These are phyloP conservation scores for Thyatira batis DNA, from an alignment of 2,888 invertebrate genomes.

Conservation along the genomic window DNA sequence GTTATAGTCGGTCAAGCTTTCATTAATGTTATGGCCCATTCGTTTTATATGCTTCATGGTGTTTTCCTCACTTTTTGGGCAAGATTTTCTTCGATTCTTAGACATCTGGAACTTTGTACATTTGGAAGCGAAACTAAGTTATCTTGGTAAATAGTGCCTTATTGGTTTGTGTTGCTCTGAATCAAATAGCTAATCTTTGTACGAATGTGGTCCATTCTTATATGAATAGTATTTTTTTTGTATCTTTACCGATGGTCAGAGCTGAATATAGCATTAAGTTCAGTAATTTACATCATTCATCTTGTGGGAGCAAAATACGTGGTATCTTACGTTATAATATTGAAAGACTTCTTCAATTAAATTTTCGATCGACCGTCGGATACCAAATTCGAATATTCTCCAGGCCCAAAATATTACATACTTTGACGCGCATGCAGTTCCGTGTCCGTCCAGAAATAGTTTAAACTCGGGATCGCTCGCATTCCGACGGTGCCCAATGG, in stretches of 20 bases:
- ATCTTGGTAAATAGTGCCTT: too few species aligned
- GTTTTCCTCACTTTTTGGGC: slow-evolving; percentile 15
- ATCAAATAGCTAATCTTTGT: too few species aligned
- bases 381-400: background rate
- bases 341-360: too few species aligned
- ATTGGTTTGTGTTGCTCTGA: too few species aligned
- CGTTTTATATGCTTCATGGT: slow-evolving; percentile 24
- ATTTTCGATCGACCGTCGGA: background rate
- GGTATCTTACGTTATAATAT: too few species aligned
- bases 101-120: background rate
- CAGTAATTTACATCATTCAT: too few species aligned
- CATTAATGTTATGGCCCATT: slow-evolving; percentile 23
- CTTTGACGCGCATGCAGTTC: slow-evolving; percentile 46
- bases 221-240: too few species aligned
- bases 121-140: too few species aligned
- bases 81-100: background rate
- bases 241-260: too few species aligned
- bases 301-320: too few species aligned
- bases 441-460: slow-evolving; percentile 68
- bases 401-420: slow-evolving; percentile 32
- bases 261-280: too few species aligned
- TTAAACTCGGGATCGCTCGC: slow-evolving; percentile 51
- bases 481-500: slow-evolving; percentile 47
- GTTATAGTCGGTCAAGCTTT: slow-evolving; percentile 15
- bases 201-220: too few species aligned